Evolutionary conservation across 2,797 vertebrate genomes (phyloP).

Genomic region (Tokudaia tokunoshimensis): DNA sequence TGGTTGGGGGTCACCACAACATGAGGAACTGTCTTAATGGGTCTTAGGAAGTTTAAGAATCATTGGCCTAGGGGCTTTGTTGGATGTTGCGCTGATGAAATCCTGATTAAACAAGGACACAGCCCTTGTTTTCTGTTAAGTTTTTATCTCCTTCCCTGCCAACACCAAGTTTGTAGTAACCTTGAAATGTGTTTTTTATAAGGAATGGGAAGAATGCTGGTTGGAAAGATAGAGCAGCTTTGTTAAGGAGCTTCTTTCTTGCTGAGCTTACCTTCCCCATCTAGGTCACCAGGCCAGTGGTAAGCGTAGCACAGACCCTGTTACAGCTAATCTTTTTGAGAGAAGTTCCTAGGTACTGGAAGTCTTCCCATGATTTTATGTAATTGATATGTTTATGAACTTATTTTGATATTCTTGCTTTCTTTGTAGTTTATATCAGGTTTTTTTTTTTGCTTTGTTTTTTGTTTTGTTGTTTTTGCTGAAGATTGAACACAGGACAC

Average conservation of each 20-base stretch:
- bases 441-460: too few species aligned
- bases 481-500: not conserved
- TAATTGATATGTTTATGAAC: not conserved
- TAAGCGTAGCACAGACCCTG: not conserved
- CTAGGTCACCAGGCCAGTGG: not conserved
- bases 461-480: not conserved
- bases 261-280: not conserved
- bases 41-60: too few species aligned
- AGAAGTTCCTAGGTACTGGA: not conserved
- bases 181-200: not conserved
- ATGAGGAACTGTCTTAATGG: not conserved
- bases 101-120: not conserved
- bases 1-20: not conserved
- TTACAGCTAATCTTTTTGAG: not conserved
- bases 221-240: not conserved
- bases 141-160: not conserved
- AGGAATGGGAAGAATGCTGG: not conserved
- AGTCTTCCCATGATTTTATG: not conserved
- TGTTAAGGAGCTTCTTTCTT: not conserved
- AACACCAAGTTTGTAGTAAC: not conserved
- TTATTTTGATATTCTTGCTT: not conserved
- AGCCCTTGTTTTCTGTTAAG: not conserved
- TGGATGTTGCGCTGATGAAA: not conserved
- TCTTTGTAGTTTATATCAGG: not conserved
- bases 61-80: not conserved